Percentiles rank a stretch among this genome's conserved stretches.
Conservation (phyloP, 2,888 invertebrate genomes). For the Gortyna flavago region DNA sequence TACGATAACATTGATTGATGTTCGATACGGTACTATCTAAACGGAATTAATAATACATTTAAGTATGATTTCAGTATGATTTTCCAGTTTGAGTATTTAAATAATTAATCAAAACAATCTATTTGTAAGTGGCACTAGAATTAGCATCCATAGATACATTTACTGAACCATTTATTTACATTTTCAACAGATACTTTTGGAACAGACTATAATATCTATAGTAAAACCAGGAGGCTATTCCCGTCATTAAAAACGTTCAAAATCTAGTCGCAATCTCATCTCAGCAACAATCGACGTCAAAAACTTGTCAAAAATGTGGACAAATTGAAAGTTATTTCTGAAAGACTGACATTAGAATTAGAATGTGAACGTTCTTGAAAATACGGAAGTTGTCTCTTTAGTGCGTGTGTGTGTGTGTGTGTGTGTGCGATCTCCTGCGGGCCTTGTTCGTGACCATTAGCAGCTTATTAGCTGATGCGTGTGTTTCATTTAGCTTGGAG, state of each 20-base stretch:
- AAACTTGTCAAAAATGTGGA: background rate
- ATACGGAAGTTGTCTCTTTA: background rate
- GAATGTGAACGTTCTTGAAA: background rate
- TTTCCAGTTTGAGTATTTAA: too few species aligned
- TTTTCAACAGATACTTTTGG: background rate
- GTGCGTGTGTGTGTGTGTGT: background rate
- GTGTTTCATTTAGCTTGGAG: background rate
- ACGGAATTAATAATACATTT: background rate
- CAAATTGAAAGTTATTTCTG: background rate
- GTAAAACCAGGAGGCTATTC: background rate
- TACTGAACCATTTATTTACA: background rate
- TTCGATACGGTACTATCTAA: too few species aligned
- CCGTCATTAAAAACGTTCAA: background rate
- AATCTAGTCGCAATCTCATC: background rate
- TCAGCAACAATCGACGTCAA: too few species aligned
- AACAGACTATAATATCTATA: background rate
- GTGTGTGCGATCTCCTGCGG: background rate
- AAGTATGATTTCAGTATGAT: too few species aligned
- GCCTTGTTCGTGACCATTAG: too few species aligned
- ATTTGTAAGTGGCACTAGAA: too few species aligned
- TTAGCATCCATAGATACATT: too few species aligned
- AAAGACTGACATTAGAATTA: background rate
- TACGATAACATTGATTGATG: too few species aligned
- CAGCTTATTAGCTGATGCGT: background rate
- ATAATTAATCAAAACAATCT: too few species aligned